phyloP scores from a whole-genome alignment of 2,113 vertebrate species.

The Oryctolagus cuniculus region DNA sequence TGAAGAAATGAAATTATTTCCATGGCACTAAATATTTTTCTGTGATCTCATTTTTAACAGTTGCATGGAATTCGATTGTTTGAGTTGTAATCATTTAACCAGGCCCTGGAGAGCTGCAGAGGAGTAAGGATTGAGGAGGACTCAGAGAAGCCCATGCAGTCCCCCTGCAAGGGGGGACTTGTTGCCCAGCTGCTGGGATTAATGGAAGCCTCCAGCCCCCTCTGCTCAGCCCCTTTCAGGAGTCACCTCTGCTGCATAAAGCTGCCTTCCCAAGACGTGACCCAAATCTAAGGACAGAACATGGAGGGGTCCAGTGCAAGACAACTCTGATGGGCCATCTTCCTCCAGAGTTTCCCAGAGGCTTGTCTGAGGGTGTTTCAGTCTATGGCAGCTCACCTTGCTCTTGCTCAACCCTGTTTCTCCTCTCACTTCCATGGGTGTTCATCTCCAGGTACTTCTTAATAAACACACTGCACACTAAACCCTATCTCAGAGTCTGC shows the following conservation, averaged over 20 bases:
- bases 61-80: neutral
- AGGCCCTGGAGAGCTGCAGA: neutral
- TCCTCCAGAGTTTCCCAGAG: neutral
- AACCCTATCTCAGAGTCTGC: neutral
- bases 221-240: neutral
- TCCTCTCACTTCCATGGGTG: neutral
- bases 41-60: neutral
- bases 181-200: neutral
- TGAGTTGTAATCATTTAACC: neutral
- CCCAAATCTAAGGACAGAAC: neutral
- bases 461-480: neutral
- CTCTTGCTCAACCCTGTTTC: neutral
- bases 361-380: neutral
- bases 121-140: neutral
- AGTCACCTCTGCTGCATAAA: neutral
- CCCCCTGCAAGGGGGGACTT: neutral
- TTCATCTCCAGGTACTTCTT: neutral
- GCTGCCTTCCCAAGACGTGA: neutral
- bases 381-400: neutral
- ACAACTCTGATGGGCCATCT: too few relatives aligned
- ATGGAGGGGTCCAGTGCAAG: neutral
- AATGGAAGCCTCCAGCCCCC: neutral
- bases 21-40: neutral
- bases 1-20: conserved; percentile 37
- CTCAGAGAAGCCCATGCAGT: fast-evolving